phyloP scores from a whole-genome alignment of 2,888 invertebrate species.

The Anoplius nigerrimus region DNA sequence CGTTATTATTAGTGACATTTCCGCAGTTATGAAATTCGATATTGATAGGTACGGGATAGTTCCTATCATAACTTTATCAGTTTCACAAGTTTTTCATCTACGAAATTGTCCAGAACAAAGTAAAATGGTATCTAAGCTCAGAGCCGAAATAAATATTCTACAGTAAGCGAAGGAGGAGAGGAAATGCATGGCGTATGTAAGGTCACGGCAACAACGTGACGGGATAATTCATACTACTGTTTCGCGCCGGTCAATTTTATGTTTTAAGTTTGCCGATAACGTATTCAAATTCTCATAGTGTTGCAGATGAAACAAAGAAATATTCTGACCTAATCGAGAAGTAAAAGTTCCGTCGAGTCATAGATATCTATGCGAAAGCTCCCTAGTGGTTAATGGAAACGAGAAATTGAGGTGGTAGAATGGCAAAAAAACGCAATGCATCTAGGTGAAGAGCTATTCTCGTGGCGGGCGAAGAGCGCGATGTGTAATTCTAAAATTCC shows the following conservation, averaged over 20 bases:
- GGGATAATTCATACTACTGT: background rate
- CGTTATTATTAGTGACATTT: no score
- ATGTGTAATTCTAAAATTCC: constrained; percentile 9
- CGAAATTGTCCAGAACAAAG: constrained; percentile 28
- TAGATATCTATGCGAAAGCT: background rate
- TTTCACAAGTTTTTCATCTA: constrained; percentile 22
- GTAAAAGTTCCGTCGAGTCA: background rate
- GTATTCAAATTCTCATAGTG: background rate
- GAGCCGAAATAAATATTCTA: constrained; percentile 46
- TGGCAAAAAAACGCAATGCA: background rate
- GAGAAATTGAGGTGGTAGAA: no score
- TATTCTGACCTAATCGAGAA: no score
- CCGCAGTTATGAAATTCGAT: no score
- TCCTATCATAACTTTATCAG: constrained; percentile 8
- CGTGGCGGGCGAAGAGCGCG: background rate
- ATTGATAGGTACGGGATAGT: background rate
- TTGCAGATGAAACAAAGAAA: no score
- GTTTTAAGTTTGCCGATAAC: background rate
- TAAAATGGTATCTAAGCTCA: constrained; percentile 36
- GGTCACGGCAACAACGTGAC: no score
- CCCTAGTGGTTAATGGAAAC: background rate
- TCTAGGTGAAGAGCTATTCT: background rate
- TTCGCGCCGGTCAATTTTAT: background rate
- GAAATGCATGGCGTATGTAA: no score
- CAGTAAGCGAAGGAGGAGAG: no score